phyloP scores from a whole-genome alignment of 1,140 invertebrate species.

The Batillaria attramentaria region DNA sequence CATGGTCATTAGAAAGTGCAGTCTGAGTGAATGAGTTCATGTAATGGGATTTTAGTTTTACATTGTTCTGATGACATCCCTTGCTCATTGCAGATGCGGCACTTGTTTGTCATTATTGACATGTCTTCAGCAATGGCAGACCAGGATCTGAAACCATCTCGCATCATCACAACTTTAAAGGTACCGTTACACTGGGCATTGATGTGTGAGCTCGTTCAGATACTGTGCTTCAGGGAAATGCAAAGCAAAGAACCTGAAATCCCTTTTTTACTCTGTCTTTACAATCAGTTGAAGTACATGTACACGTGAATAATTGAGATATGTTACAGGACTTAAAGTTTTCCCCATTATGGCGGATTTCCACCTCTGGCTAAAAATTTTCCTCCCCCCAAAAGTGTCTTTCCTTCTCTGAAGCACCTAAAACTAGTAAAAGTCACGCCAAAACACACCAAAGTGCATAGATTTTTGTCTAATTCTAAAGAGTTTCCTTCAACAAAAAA shows the following conservation, averaged over 20 bases:
- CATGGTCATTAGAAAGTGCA: background rate
- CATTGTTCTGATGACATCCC: background rate
- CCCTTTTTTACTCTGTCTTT: background rate
- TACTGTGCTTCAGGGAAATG: no score
- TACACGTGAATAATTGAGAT: no score
- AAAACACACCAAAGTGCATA: no score
- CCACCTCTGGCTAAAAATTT: no score
- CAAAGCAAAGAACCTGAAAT: background rate
- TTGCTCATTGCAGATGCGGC: conserved; percentile 76
- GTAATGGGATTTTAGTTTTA: background rate
- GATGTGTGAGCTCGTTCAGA: no score
- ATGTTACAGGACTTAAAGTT: no score
- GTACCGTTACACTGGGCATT: conserved; percentile 72
- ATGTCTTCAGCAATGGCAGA: conserved; percentile 93
- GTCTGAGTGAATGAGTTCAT: background rate
- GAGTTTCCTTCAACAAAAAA: no score
- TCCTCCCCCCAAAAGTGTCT: no score
- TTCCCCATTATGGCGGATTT: no score
- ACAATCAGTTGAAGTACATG: background rate
- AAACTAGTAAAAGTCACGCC: no score
- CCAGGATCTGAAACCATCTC: conserved; percentile 96
- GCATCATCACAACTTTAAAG: conserved; percentile 90
- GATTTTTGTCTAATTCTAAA: no score
- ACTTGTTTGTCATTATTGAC: conserved; percentile 93
- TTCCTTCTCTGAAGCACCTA: no score